Evolutionary conservation across 2,797 vertebrate species (phyloP), one percentile per base, ranked within the genome.

Genomic region (Myoxocephalus aenaeus): DNA sequence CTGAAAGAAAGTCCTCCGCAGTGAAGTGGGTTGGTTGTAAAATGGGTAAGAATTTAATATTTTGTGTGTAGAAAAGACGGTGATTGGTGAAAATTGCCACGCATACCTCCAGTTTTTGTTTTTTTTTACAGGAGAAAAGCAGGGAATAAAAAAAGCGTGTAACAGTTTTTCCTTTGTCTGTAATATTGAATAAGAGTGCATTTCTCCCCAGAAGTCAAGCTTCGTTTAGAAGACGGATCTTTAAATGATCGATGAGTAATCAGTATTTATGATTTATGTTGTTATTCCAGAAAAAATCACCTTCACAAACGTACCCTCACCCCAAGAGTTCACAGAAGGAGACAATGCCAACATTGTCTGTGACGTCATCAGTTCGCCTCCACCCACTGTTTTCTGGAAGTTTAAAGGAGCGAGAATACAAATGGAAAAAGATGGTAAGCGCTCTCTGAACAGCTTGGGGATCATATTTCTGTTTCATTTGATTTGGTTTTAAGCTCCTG

Each of bases 371-470:
- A 97, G 97, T 87, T 97, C 97, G 0, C 96, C 99, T 22, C 96
- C 96, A 5, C 97, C 98, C n/a, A 96, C 96, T 18, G 96, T 99
- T 85, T 94, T 97, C 87, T 99, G 98, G 98, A 98, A 98, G 80
- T 97, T 97, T 87, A 97, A 97, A 92, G 96, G 96, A 84, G 90
- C 91, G 42, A 97, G 96, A 80, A 97, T 99, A 72, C 94, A 97
- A 83, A 93, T 97, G 79, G 97, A 98, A 79, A 99, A 99, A 93
- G 98, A 99, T 22, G 97, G 98, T 99, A 90, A 96, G 96, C 66
- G 38, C 27, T 79, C 38, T 72, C 44, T 70, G 17, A 75, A 29
- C 40, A 48, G 17, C 51, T 11, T 5, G 3, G 18, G 9, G 29
- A 44, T 71, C 27, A 46, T 48, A 15, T 82, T 70, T 46, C 34